Evolutionary conservation across 1,140 invertebrate species (phyloP), one percentile per base, ranked within the genome.

Genomic region (Aphelenchoides besseyi): DNA sequence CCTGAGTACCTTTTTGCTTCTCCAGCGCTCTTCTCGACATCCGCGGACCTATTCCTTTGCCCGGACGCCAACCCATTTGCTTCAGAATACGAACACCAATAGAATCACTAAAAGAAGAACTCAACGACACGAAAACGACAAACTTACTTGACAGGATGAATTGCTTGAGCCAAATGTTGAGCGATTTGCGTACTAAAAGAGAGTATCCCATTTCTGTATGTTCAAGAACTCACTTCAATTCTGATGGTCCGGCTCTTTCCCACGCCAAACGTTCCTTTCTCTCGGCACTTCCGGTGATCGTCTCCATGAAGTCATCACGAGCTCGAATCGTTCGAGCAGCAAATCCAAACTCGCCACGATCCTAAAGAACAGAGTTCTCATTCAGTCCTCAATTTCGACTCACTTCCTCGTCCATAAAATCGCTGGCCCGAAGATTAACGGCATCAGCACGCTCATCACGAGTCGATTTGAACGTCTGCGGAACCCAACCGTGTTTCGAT

Each of bases 351-450:
- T 94, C 92, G 28, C 91, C 90, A 30, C 92, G 88, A 86, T 99
- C 96, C 89, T 90, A 71, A 81, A 78, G 64, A 54, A 63, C 74
- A 70, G 64, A 63, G 63, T 70, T 68, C 68, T 64, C 37, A 26
- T 23, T 23, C n/a, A 18, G n/a, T 16, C 1, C 16, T n/a, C n/a
- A 61, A 61, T 1, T 1, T n/a, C 16, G 0, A 36, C n/a, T 1
- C 35, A 90, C 89, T 85, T 98, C 96, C 29, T 95, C 92, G 86
- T 99, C 97, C 96, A 99, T 99, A 85, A 93, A 98, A 87, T 98
- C 94, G 86, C 95, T 90, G 0, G 92, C 90, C 76, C 87, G 87
- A 83, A 91, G 91, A 12, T 75, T 55, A 66, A 85, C 74, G 12
- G 73, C 75, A 18, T 84, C 76, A 3, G 77, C 71, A 79, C 91